Evolutionary conservation across 2,888 invertebrate species (phyloP), one percentile per base, ranked within the genome.

Genomic region (Sicus ferrugineus): DNA sequence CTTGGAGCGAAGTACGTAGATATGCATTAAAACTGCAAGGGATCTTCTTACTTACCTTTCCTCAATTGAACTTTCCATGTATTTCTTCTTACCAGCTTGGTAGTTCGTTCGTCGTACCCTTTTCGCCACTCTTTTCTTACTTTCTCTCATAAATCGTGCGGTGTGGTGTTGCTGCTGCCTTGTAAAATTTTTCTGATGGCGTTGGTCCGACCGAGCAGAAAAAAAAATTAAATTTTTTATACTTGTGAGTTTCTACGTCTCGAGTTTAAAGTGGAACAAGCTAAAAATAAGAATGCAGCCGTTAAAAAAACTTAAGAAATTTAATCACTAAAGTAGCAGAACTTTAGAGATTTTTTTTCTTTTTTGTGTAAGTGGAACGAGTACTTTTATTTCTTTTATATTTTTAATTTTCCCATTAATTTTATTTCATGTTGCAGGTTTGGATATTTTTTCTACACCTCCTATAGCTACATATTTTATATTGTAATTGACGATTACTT

Each of bases 161-260:
- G n/a, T n/a, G n/a, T 19, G 23, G 23, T 54, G 14, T 46, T 16
- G 16, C n/a, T 16, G 42, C 23, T 54, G 69, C 66, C 63, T 71
- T 73, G 67, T 56, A 68, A 71, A 30, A 65, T 71, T 64, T 58
- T 14, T 23, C 58, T 69, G 54, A 54, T 26, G 65, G 68, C 68
- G 73, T 68, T 70, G 38, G 21, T 30, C 67, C 42, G 42, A 42
- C 38, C 42, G 42, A 42, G 3, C 42, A 42, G 42, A 16, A 42
- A 42, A 3, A 42, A 42, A 16, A 6, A 38, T 6, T 2, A 42
- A 14, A 42, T 42, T 42, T 42, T 28, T 56, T 23, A 28, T 30
- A 26, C 16, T 56, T 56, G 23, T 21, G 31, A 34, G 61, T 38
- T 23, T 19, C 61, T 30, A 21, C 31, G 14, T 21, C 61, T 61